Evolutionary conservation across 2,113 vertebrate species (phyloP).

Genomic region (Phoxinus phoxinus): DNA sequence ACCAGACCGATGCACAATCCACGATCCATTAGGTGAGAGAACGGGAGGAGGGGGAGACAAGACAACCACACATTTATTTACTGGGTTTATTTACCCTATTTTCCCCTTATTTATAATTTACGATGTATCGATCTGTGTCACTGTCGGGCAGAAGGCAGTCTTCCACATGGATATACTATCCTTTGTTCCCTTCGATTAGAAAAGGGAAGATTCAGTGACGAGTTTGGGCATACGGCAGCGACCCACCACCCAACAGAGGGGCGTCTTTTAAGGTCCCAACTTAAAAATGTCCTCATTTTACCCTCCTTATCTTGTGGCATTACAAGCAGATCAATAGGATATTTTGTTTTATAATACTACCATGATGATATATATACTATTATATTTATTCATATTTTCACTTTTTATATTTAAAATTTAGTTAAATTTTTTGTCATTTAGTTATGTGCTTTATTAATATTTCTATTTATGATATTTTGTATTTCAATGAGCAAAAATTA

Average conservation of each 20-base stretch:
- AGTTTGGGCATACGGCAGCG: neutral
- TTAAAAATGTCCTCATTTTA: slow-evolving; percentile 1
- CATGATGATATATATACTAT: neutral
- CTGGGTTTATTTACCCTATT: slow-evolving; percentile 67
- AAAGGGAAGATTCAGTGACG: slow-evolving; percentile 16
- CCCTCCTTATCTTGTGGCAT: neutral
- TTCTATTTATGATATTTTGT: too few relatives aligned
- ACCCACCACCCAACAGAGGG: neutral
- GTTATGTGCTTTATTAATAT: neutral
- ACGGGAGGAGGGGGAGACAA: slow-evolving; percentile 49
- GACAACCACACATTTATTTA: slow-evolving; percentile 72
- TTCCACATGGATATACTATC: slow-evolving; percentile 52
- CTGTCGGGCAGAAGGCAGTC: slow-evolving; percentile 56
- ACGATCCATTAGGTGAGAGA: slow-evolving; percentile 67
- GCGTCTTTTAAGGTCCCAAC: neutral
- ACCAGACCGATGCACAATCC: slow-evolving; percentile 59
- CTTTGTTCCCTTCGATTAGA: slow-evolving; percentile 51
- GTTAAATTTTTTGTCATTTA: neutral
- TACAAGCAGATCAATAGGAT: too few relatives aligned
- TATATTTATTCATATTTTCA: neutral
- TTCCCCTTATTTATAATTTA: slow-evolving; percentile 71
- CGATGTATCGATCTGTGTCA: slow-evolving; percentile 69
- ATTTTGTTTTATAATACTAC: neutral
- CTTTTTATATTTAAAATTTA: neutral
- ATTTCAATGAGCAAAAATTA: neutral